Evolutionary conservation across 2,888 invertebrate species (phyloP).

Genomic region (Choristoneura rosaceana): DNA sequence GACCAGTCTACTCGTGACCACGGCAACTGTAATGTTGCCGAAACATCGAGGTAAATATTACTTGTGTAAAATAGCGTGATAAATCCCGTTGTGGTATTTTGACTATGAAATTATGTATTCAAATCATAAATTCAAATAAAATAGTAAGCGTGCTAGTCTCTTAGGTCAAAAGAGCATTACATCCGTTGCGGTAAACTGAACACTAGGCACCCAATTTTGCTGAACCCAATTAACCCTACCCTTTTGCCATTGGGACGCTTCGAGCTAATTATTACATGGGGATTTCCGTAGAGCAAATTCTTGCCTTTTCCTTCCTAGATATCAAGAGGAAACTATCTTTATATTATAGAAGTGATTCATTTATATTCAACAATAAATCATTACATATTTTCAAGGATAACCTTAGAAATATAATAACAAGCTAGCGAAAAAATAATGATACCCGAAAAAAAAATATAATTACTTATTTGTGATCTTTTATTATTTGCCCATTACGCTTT

Average conservation of each 20-base stretch:
- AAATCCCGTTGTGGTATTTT: no score
- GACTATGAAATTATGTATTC: no score
- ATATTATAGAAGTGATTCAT: slow-evolving; percentile 14
- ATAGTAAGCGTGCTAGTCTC: not conserved
- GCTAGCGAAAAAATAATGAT: not conserved
- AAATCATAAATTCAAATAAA: no score
- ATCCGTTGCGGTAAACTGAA: slow-evolving; percentile 1
- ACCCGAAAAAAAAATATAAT: slow-evolving; percentile 1
- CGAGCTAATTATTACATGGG: slow-evolving; percentile 14
- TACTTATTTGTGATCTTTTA: not conserved
- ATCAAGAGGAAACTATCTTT: not conserved
- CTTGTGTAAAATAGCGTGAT: no score
- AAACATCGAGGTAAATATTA: no score
- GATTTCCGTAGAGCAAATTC: slow-evolving; percentile 11
- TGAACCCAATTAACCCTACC: slow-evolving; percentile 3
- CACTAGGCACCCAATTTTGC: not conserved
- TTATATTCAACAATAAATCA: slow-evolving; percentile 2
- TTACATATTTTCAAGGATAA: not conserved
- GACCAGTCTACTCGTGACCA: no score
- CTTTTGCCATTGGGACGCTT: not conserved
- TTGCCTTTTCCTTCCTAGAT: slow-evolving; percentile 6
- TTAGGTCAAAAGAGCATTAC: not conserved
- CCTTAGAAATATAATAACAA: not conserved
- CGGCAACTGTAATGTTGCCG: no score
- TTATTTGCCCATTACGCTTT: slow-evolving; percentile 2